A percentile compares a stretch with the other conserved stretches of the same genome.
Evolutionary conservation across 2,113 vertebrate species (phyloP).

Genomic region (Gavialis gangeticus): DNA sequence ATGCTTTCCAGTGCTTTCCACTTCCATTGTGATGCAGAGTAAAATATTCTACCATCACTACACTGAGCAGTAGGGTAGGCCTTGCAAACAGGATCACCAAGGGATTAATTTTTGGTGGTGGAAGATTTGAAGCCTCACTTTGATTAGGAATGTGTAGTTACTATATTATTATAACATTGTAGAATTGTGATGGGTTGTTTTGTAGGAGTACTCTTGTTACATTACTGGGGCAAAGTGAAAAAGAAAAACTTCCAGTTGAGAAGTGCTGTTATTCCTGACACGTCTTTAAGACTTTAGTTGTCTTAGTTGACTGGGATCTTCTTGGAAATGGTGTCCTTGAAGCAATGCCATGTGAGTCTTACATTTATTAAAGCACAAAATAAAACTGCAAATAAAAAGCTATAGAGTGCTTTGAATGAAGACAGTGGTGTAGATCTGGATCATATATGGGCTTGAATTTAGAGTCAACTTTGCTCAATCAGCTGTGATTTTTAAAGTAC

Average conservation of each 20-base stretch:
- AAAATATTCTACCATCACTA: neutral
- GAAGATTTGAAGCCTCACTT: neutral
- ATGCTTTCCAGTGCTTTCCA: neutral
- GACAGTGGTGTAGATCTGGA: neutral
- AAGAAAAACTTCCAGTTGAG: neutral
- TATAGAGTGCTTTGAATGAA: neutral
- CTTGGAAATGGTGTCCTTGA: neutral
- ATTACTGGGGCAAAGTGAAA: neutral
- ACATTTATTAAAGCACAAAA: neutral
- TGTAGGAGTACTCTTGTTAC: neutral
- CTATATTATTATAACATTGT: neutral
- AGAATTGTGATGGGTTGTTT: neutral
- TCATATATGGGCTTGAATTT: neutral
- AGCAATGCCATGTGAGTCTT: neutral
- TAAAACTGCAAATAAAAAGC: neutral
- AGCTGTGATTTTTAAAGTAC: neutral
- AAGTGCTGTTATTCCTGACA: neutral
- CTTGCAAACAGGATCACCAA: constrained; percentile 5
- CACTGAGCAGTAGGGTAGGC: constrained; percentile 8
- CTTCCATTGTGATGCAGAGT: neutral
- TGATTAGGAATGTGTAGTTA: neutral
- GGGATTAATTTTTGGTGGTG: constrained; percentile 5
- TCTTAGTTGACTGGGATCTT: neutral
- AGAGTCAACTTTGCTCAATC: neutral
- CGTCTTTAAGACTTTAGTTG: neutral